phyloP scores from a whole-genome alignment of 2,797 vertebrate species.

The Urocyon cinereoargenteus region DNA sequence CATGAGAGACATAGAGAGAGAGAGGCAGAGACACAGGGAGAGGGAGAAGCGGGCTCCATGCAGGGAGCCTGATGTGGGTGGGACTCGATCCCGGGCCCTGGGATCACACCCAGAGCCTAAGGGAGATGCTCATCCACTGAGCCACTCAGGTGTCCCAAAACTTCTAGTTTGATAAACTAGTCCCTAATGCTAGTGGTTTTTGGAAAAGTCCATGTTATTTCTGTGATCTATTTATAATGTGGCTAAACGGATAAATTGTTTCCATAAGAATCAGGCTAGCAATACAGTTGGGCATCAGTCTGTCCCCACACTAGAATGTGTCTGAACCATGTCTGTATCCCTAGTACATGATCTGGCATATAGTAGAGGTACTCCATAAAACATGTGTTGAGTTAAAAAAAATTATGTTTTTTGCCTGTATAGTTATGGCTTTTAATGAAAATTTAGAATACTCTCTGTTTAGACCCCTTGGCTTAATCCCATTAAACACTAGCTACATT shows the following conservation, averaged over 20 bases:
- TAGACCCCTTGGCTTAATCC: background rate
- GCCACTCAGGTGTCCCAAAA: background rate
- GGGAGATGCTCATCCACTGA: too few species aligned
- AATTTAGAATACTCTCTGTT: background rate
- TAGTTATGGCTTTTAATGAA: background rate
- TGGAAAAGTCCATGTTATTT: constrained; percentile 26
- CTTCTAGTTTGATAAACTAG: background rate
- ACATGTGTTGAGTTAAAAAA: background rate
- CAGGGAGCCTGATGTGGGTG: too few species aligned
- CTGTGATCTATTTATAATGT: constrained; percentile 33
- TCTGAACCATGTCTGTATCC: background rate
- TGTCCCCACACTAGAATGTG: background rate
- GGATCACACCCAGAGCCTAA: too few species aligned
- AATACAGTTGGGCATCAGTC: background rate
- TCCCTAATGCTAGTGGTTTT: background rate
- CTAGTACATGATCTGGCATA: background rate
- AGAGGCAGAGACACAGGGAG: too few species aligned
- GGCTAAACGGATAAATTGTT: background rate
- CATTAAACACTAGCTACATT: constrained; percentile 21
- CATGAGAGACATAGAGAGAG: too few species aligned
- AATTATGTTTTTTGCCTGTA: background rate
- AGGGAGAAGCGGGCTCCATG: too few species aligned
- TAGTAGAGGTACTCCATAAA: background rate
- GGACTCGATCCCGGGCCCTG: too few species aligned
- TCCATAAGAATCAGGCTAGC: background rate